phyloP scores from a whole-genome alignment of 2,113 vertebrate species.

The Cranoglanis bouderius region DNA sequence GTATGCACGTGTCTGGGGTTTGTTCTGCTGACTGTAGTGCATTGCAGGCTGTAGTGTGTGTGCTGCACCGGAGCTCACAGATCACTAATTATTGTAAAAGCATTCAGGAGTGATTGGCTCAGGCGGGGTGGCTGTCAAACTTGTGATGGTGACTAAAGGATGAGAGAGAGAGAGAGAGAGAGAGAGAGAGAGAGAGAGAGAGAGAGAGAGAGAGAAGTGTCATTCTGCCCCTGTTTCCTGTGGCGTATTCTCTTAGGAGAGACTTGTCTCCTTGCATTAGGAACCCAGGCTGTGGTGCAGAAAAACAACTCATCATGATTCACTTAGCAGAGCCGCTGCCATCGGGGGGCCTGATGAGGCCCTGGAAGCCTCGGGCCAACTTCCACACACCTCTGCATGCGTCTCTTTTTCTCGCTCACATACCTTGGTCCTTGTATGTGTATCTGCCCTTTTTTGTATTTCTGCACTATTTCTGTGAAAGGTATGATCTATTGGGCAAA shows the following conservation, averaged over 20 bases:
- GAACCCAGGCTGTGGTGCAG: slow-evolving; percentile 58
- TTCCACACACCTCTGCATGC: slow-evolving; percentile 19
- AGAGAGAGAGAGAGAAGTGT: slow-evolving; percentile 22
- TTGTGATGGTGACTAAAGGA: slow-evolving; percentile 41
- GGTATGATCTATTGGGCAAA: neutral
- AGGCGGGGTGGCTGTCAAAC: slow-evolving; percentile 37
- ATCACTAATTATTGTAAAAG: slow-evolving; percentile 49
- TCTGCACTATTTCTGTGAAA: neutral
- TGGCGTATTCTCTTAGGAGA: slow-evolving; percentile 61
- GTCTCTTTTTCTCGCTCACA: neutral
- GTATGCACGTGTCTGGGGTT: neutral
- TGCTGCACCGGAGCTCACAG: slow-evolving; percentile 1
- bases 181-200: slow-evolving; percentile 23
- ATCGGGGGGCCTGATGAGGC: slow-evolving; percentile 29
- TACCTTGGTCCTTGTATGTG: neutral
- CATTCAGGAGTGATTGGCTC: slow-evolving; percentile 45
- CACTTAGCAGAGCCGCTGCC: slow-evolving; percentile 47
- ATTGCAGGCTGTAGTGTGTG: slow-evolving; percentile 17
- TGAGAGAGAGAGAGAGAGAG: slow-evolving; percentile 1
- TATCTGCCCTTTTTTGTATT: neutral
- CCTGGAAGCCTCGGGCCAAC: slow-evolving; percentile 31
- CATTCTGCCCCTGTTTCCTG: slow-evolving; percentile 42
- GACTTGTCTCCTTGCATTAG: slow-evolving; percentile 68
- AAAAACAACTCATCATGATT: slow-evolving; percentile 64
- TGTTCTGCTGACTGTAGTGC: slow-evolving; percentile 28